Conservation (phyloP, 2,797 vertebrate genomes). For the Hydrophis major region DNA sequence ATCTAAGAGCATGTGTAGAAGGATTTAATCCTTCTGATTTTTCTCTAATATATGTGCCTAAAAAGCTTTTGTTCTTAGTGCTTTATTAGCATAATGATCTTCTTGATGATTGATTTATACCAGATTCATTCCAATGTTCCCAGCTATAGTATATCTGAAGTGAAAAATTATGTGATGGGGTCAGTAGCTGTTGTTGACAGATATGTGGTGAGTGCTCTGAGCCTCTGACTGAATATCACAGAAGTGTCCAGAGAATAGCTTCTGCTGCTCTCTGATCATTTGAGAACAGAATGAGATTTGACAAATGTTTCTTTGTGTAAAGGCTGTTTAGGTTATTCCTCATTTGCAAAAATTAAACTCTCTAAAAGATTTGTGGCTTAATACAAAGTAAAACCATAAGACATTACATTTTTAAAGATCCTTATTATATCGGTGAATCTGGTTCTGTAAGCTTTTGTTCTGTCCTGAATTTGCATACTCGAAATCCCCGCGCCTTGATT, state of each 20-base stretch:
- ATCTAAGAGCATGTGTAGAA: not conserved
- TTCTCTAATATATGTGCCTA: not conserved
- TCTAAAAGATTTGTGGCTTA: not conserved
- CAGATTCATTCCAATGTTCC: not conserved
- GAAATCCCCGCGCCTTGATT: too few species aligned
- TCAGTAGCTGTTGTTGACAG: constrained; percentile 20
- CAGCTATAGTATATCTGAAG: constrained; percentile 1
- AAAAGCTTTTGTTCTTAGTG: fast-evolving
- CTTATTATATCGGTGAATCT: constrained; percentile 19
- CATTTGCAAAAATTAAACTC: not conserved
- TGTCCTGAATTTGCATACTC: too few species aligned
- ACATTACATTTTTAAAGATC: not conserved
- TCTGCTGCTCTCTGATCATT: constrained; percentile 3
- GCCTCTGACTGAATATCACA: constrained; percentile 1
- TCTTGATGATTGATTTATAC: constrained; percentile 15
- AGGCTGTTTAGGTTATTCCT: not conserved
- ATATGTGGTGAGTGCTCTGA: not conserved
- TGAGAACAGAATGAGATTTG: constrained; percentile 17
- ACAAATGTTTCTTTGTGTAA: constrained; percentile 7
- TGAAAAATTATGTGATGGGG: not conserved
- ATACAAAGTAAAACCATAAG: not conserved
- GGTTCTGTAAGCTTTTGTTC: constrained; percentile 13
- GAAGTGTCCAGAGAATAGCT: constrained; percentile 8
- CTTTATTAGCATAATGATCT: constrained; percentile 26
- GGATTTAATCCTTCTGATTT: not conserved